A percentile compares a stretch with the other conserved stretches of the same genome.
Evolutionary conservation across 2,113 vertebrate genomes (phyloP).

Genomic region (Nothobranchius kuhntae): DNA sequence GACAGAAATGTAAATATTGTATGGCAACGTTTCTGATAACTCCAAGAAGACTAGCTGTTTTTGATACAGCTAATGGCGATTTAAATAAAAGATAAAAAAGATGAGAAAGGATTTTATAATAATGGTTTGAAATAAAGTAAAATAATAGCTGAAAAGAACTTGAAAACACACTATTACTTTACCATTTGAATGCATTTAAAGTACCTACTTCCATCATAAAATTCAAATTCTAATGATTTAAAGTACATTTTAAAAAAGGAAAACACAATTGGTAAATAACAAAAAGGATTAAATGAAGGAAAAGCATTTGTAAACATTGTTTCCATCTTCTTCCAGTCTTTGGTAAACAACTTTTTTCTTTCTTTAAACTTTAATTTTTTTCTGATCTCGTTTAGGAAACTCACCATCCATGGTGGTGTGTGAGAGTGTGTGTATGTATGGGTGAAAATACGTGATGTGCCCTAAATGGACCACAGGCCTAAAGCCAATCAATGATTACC

Average conservation of each 20-base stretch:
- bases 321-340: background rate
- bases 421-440: slow-evolving; percentile 36
- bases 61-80: no score
- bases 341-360: background rate
- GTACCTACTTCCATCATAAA: background rate
- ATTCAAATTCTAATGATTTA: background rate
- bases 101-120: no score
- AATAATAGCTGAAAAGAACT: no score
- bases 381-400: background rate
- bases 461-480: slow-evolving; percentile 74
- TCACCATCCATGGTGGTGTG: slow-evolving; percentile 36
- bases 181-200: no score
- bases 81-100: no score
- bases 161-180: no score
- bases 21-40: no score
- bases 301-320: background rate
- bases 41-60: no score
- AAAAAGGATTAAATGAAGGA: background rate
- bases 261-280: background rate
- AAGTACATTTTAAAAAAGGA: no score
- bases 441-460: slow-evolving; percentile 64
- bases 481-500: slow-evolving; percentile 75
- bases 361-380: slow-evolving; percentile 11
- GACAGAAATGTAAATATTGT: no score
- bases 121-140: no score